Evolutionary conservation across 2,113 vertebrate genomes (phyloP).

Genomic region (Hemichromis elongatus): DNA sequence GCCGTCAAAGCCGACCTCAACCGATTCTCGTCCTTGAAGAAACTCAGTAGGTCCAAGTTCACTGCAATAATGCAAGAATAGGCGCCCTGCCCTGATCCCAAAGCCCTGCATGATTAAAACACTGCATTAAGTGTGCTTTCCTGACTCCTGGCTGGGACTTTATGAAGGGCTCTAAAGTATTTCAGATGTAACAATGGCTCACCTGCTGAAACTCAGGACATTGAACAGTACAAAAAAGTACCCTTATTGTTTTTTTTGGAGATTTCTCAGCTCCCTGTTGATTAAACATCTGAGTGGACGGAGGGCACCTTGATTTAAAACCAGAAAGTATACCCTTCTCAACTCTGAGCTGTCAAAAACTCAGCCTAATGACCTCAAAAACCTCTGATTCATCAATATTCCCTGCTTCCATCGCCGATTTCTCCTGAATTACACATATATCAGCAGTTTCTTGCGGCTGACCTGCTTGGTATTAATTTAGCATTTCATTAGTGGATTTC

Average conservation of each 20-base stretch:
- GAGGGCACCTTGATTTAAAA: not conserved
- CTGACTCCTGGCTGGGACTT: constrained; percentile 3
- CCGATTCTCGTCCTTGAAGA: constrained; percentile 97
- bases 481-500: constrained; percentile 48
- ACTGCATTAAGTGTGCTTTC: constrained; percentile 27
- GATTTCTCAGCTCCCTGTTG: not conserved
- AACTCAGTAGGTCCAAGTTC: constrained; percentile 87
- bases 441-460: constrained; percentile 7
- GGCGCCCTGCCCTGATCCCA: constrained; percentile 10
- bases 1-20: constrained; percentile 92
- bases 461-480: constrained; percentile 55
- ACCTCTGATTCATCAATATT: constrained; percentile 34
- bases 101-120: constrained; percentile 48
- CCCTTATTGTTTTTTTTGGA: not conserved
- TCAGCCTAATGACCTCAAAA: constrained; percentile 6
- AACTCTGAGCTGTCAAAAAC: constrained; percentile 1
- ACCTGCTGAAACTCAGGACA: not conserved
- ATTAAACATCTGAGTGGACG: not conserved
- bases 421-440: constrained; percentile 33
- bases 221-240: not conserved
- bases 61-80: constrained; percentile 53
- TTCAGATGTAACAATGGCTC: not conserved
- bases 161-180: not conserved
- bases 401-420: constrained; percentile 11
- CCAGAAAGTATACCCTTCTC: not conserved